Conservation (phyloP, 2,888 invertebrate species). For the Villa cingulata region DNA sequence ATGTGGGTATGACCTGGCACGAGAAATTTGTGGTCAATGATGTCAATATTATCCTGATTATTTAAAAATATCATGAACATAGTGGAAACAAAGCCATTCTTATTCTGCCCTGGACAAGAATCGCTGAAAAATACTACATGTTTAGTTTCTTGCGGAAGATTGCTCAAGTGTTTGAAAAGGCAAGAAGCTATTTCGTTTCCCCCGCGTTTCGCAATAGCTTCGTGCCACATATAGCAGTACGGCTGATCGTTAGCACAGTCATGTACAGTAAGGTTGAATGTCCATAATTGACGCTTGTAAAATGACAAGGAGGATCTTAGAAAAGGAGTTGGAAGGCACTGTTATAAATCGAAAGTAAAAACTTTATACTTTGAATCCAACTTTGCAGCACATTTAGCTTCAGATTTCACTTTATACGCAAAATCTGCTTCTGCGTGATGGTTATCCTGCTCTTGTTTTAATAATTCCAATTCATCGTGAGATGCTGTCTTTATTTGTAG, state of each 20-base stretch:
- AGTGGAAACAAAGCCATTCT: no score
- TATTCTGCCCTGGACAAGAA: no score
- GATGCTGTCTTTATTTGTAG: slow-evolving; percentile 8
- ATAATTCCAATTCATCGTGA: neutral
- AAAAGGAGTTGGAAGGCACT: slow-evolving; percentile 13
- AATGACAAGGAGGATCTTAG: slow-evolving; percentile 11
- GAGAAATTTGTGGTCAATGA: no score
- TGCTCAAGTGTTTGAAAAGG: slow-evolving; percentile 6
- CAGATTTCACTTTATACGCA: slow-evolving; percentile 11
- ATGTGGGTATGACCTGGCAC: no score
- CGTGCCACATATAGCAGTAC: slow-evolving; percentile 16
- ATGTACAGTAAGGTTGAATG: slow-evolving; percentile 14
- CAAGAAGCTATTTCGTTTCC: slow-evolving; percentile 15
- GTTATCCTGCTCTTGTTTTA: slow-evolving; percentile 3
- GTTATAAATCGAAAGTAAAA: slow-evolving; percentile 14
- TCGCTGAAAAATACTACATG: no score
- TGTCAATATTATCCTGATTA: no score
- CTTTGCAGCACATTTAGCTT: slow-evolving; percentile 10
- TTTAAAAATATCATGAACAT: no score
- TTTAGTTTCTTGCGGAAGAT: no score
- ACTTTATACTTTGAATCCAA: slow-evolving; percentile 8
- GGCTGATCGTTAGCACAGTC: slow-evolving; percentile 11
- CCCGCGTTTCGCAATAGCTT: slow-evolving; percentile 13
- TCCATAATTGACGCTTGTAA: slow-evolving; percentile 15
- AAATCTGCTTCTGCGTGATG: slow-evolving; percentile 12